Evolutionary conservation across 2,888 invertebrate species (phyloP), one percentile per base, ranked within the genome.

Genomic region (Lobophora halterata): DNA sequence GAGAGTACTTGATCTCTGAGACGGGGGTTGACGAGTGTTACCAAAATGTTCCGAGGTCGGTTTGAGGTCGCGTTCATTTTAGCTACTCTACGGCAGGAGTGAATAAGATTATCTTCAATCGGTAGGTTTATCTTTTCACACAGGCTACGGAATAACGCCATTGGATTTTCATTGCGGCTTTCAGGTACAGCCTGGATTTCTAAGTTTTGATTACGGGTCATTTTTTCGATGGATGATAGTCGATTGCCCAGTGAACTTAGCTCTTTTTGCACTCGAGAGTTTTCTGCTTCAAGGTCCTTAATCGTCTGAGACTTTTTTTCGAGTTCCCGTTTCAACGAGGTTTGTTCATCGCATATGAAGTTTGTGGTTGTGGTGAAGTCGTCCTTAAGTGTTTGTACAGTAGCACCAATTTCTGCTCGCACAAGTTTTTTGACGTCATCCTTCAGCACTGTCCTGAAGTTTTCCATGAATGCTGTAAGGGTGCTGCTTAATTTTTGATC

Each of bases 161-260:
- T 5, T 1, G 46, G 19, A 11, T 48, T 29, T 9, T 49, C 46
- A 7, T 11, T 34, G 2, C 31, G 30, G 6, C 18, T 41, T 6
- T 47, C 43, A 3, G 52, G 52, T 3, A 52, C 27, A 8, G 39
- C 39, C 3, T 49, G 46, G 17, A 46, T 26, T 20, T 53, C 46
- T 1, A 45, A 11, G n/a, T 48, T 43, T 5, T 17, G 8, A 12
- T 42, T 34, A 5, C 49, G 21, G 2, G 50, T 42, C 1, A 24
- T 38, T 17, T 45, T 49, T 19, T 45, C 49, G 1, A 46, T 3
- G 0, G 23, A 31, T 1, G 10, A 16, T 5, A 45, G 3, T 0
- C 46, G 33, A 7, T 4, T 7, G 11, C 46, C 33, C 1, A 52
- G 14, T 14, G 37, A 37, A 1, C 6, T 7, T 1, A 34, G 10